These are phyloP conservation scores for Coelopa frigida DNA, from an alignment of 1,140 invertebrate genomes.

Conservation along the genomic window DNA sequence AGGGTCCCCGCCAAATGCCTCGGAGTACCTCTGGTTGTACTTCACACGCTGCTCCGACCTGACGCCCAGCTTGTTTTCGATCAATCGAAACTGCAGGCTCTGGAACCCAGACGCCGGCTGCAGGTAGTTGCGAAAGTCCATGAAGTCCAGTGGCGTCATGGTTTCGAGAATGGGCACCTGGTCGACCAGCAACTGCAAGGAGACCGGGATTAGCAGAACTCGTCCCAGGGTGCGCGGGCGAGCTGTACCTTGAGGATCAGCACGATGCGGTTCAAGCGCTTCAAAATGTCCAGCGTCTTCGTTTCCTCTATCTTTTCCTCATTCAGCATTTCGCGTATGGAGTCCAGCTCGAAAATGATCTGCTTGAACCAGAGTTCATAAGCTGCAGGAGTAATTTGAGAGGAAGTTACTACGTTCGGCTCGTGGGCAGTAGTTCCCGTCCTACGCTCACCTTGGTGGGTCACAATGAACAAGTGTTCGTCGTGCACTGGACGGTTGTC, in stretches of 20 bases:
- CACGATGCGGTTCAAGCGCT: conserved; percentile 83
- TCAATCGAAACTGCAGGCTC: conserved; percentile 88
- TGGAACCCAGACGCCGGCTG: conserved; percentile 96
- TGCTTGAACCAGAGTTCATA: conserved; percentile 99
- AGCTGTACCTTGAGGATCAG: conserved; percentile 86
- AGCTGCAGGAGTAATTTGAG: no score
- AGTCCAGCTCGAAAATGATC: conserved; percentile 95
- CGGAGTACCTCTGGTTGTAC: conserved; percentile 87
- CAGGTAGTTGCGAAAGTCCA: conserved; percentile 89
- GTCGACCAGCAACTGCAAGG: conserved; percentile 78
- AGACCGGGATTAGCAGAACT: background rate
- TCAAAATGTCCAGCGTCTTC: conserved; percentile 87
- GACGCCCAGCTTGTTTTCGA: conserved; percentile 96
- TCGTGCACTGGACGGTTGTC: conserved; percentile 76
- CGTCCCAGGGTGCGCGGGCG: no score
- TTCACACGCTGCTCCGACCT: conserved; percentile 80
- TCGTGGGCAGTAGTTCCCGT: background rate
- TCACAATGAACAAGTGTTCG: conserved; percentile 96
- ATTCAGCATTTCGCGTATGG: conserved; percentile 75
- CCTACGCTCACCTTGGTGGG: conserved; percentile 84
- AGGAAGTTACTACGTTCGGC: background rate
- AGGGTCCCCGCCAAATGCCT: conserved; percentile 75
- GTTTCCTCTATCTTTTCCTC: conserved; percentile 77
- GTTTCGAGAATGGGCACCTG: conserved; percentile 97
- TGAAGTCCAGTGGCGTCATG: conserved; percentile 96